Conservation (phyloP, 2,113 vertebrate species). For the Pollachius pollachius region DNA sequence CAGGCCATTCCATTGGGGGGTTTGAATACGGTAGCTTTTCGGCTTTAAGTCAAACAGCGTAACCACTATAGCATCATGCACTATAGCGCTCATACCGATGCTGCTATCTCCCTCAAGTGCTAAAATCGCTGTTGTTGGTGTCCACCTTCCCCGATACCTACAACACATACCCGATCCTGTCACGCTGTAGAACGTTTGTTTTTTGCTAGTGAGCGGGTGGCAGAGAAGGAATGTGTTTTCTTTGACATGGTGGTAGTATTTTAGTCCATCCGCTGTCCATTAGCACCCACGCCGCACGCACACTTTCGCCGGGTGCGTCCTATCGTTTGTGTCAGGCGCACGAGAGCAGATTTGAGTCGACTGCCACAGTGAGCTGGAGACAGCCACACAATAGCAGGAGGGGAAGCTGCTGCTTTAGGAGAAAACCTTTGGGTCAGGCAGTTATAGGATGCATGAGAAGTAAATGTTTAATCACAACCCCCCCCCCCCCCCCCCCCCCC, state of each 20-base stretch:
- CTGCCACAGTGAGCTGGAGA: slow-evolving; percentile 37
- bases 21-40: no score
- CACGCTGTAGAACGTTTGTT: no score
- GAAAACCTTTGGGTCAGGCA: slow-evolving; percentile 49
- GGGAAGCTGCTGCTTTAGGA: slow-evolving; percentile 37
- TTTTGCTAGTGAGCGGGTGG: slow-evolving; percentile 30
- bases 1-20: no score
- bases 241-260: slow-evolving; percentile 51
- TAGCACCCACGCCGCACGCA: slow-evolving; percentile 54
- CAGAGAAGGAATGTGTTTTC: no score
- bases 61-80: no score
- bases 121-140: no score
- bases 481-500: background rate
- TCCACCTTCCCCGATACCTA: no score
- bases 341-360: slow-evolving; percentile 54
- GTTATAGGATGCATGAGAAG: slow-evolving; percentile 35
- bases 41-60: no score
- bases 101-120: no score
- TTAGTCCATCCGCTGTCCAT: slow-evolving; percentile 55
- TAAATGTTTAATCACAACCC: slow-evolving; percentile 30
- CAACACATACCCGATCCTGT: no score
- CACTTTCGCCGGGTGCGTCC: slow-evolving; percentile 15
- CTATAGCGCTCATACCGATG: no score
- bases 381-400: slow-evolving; percentile 49
- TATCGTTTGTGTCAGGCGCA: slow-evolving; percentile 58